Evolutionary conservation across 2,113 vertebrate genomes (phyloP), one percentile per base, ranked within the genome.

Genomic region (Uria aalge): DNA sequence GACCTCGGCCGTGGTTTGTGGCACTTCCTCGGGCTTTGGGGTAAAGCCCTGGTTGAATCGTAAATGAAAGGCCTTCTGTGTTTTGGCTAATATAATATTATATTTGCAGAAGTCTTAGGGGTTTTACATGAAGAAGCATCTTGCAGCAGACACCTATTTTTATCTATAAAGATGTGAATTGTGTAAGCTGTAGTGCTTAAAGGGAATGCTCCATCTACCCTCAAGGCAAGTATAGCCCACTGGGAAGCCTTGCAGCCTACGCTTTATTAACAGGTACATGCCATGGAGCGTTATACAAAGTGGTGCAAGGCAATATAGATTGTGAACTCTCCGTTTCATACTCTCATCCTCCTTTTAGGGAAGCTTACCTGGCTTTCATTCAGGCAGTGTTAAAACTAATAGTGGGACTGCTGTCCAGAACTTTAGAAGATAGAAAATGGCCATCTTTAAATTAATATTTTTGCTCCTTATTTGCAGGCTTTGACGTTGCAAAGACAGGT

Each of bases 401-500:
- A 52, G 48, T 1, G 11, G 21, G 8, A 43, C 18, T n/a, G 22
- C 52, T 68, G 43, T 72, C 24, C 15, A 55, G 62, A 69, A 26
- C 36, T 41, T 22, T 63, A 66, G 22, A 59, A 78, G 23, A 29
- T 12, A 38, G 36, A 60, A 90, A 76, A 60, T 45, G 26, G 7
- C 3, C 1, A 14, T 36, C 12, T 75, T 72, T 19, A 72, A 74
- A 86, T 4, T 1, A n/a, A 14, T 50, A 32, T 41, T 78, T 92
- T 72, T 90, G 18, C 56, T 91, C 21, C n/a, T 82, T 52, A 20
- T 85, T 92, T 95, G 79, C 85, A 99, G 99, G 99, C 94, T 99
- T 99, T 88, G 99, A 99, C 78, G 99, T 99, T 60, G 99, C 99
- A 22, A 99, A 99, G 98, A 99, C 99, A 0, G 99, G 99, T 22